Evolutionary conservation across 2,113 vertebrate species (phyloP).

Genomic region (Zosterops borbonicus): DNA sequence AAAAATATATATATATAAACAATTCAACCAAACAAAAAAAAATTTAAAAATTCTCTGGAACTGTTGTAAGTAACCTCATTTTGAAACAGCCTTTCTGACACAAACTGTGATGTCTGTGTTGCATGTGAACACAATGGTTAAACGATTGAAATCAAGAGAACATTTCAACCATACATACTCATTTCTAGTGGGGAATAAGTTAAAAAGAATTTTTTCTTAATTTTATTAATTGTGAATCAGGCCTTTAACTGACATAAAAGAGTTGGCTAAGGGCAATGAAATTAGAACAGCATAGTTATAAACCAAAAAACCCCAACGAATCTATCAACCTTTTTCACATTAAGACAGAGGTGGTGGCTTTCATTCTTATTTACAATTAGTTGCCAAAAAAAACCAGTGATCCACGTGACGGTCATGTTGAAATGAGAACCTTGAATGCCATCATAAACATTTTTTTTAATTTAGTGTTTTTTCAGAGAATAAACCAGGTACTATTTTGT

Average conservation of each 20-base stretch:
- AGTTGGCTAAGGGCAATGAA: fast-evolving
- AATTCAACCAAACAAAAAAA: not conserved
- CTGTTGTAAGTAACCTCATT: not conserved
- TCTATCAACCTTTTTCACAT: not conserved
- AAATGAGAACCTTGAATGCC: not conserved
- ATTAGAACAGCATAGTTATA: not conserved
- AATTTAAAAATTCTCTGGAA: not conserved
- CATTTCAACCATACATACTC: not conserved
- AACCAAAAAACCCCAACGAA: not conserved
- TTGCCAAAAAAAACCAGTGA: not conserved
- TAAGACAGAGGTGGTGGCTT: not conserved
- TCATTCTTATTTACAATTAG: not conserved
- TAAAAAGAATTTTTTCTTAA: not conserved
- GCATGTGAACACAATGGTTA: not conserved
- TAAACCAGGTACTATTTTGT: not conserved
- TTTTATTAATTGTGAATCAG: not conserved
- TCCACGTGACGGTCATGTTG: not conserved
- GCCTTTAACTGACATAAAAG: not conserved
- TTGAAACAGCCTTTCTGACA: not conserved
- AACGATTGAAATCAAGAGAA: not conserved
- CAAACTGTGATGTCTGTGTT: not conserved
- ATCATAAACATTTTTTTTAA: not conserved
- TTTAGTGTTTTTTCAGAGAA: not conserved
- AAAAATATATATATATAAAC: not conserved
- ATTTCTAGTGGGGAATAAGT: not conserved